Evolutionary conservation across 35 echinoderm and acorn worm genomes (phyloP), one percentile per base, ranked within the genome.

Genomic region (Amphiura filiformis): DNA sequence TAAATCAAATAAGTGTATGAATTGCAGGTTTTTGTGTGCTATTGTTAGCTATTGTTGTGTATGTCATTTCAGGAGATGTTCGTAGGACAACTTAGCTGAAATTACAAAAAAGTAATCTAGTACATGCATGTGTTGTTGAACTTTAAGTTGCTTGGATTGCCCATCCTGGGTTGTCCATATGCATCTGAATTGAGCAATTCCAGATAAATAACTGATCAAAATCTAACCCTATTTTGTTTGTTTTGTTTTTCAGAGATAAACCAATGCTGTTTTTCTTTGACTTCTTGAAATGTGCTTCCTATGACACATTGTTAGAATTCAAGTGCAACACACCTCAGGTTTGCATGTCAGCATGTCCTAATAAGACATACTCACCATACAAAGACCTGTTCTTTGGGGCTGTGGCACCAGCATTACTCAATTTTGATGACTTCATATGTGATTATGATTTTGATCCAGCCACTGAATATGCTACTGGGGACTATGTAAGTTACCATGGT

Each of bases 191-290:
- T n/a, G n/a, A n/a, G n/a, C n/a, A n/a, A n/a, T n/a, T n/a, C n/a
- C n/a, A n/a, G n/a, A n/a, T n/a, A n/a, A n/a, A n/a, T n/a, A n/a
- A n/a, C n/a, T n/a, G n/a, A n/a, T n/a, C n/a, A n/a, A n/a, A n/a
- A n/a, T n/a, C 17, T 47, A 17, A 47, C 41, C 41, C 4, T 47
- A 7, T 83, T 34, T 81, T 40, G 44, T 22, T 52, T 89, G 1
- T 76, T 89, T 37, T 85, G n/a, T 75, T 81, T 33, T 15, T 23
- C 87, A 98, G 96, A 77, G 70, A 92, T 75, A 98, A 98, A 79
- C 89, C 96, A 15, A 56, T 83, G n/a, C 76, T 98, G 38, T 94
- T 92, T 79, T 98, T 92, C 90, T 98, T 98, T 88, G 88, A 98
- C 36, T 88, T 94, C 82, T 35, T 98, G 82, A 78, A 87, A 35